Conservation (phyloP, 2,888 invertebrate species). For the Mayetiola destructor region DNA sequence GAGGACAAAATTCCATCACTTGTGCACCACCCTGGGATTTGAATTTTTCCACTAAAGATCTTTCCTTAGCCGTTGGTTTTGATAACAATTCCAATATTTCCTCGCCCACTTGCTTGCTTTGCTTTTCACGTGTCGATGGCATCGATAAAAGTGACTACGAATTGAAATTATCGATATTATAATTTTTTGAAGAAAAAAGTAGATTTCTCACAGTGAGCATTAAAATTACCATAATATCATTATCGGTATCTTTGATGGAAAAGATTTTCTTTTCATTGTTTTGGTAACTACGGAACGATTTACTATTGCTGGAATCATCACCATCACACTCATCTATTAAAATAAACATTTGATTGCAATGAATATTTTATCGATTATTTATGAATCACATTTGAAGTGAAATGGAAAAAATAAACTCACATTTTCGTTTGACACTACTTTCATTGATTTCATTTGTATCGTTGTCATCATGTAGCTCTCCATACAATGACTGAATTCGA, state of each 20-base stretch:
- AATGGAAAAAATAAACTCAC: conserved; percentile 26
- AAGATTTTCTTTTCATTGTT: conserved; percentile 35
- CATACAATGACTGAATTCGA: conserved; percentile 28
- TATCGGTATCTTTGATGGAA: conserved; percentile 22
- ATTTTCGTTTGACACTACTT: conserved; percentile 34
- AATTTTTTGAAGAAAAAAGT: conserved; percentile 13
- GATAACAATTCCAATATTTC: conserved; percentile 88
- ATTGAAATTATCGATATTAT: not conserved
- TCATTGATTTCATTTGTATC: conserved; percentile 22
- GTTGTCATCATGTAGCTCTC: conserved; percentile 30
- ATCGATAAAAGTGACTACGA: conserved; percentile 29
- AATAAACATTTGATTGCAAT: not conserved
- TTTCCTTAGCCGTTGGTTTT: conserved; percentile 91
- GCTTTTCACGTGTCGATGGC: conserved; percentile 88
- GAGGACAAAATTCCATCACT: conserved; percentile 92
- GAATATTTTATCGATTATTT: not conserved
- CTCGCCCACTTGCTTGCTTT: conserved; percentile 87
- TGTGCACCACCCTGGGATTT: conserved; percentile 88
- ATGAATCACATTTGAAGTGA: not conserved
- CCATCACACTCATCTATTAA: conserved; percentile 31
- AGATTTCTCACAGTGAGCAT: not conserved
- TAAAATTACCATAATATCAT: conserved; percentile 52
- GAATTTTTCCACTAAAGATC: conserved; percentile 87
- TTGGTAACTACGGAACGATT: conserved; percentile 36
- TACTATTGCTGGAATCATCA: conserved; percentile 34